Base-by-base conservation (phyloP, 2,797 vertebrate genomes). In the Pipistrellus pygmaeus region DNA sequence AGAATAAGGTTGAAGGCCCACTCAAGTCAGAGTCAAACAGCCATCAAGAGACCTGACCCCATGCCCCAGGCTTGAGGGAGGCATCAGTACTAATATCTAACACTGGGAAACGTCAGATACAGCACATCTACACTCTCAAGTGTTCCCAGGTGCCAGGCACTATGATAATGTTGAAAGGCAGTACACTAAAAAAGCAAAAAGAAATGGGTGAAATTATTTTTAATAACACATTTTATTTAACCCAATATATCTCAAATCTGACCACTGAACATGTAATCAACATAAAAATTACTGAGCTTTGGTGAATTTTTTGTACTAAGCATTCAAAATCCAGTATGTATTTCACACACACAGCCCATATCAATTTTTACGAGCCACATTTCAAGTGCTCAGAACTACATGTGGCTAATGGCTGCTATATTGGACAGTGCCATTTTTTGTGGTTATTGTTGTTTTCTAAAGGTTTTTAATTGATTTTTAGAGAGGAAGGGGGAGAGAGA, bases 191-290 rank as follows among this genome's bases (percentile, higher is more conserved):
- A 51, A 21, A 72, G 64, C 6, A 64, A 64, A 91, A 77, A 44
- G 44, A 44, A 44, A 44, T 48, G n/a, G 5, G 44, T 64, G 11
- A 38, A 69, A 57, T 51, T 78, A 38, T 84, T 78, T 85, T 93
- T 68, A 83, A 68, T 48, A 57, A 82, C 17, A 51, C 32, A 73
- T 66, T 73, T 94, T 90, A 76, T 62, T 75, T 83, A 75, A 64
- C 25, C 51, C 64, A 94, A 15, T 41, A 18, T 66, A 73, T 84
- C 55, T 35, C 86, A 94, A 91, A 88, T 62, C 72, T 60, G 72
- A 88, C 25, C 62, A 85, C 5, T 81, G 48, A 78, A 82, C 1
- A 21, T 72, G 14, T 57, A 75, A 88, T 64, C 21, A 51, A 44
- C 35, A 72, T 55, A 20, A 91, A 76, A 78, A 25, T 53, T 51